Evolutionary conservation across 2,888 invertebrate genomes (phyloP).

Genomic region (Mamestra brassicae): DNA sequence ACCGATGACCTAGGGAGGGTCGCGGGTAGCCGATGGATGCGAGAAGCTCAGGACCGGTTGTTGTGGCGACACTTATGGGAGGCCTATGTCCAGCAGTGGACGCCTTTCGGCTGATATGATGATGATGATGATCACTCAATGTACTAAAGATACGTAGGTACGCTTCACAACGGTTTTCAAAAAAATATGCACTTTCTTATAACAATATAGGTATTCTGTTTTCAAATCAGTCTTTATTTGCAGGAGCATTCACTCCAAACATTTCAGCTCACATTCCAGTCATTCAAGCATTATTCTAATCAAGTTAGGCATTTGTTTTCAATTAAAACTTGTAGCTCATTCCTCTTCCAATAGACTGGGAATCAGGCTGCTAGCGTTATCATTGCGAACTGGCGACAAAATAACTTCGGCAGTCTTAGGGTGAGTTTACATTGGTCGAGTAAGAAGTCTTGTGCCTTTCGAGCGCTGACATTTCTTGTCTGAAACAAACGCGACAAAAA

Average conservation of each 20-base stretch:
- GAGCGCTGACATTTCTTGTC: neutral
- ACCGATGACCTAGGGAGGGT: too few species aligned
- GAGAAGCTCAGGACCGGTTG: too few species aligned
- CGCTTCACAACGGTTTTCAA: neutral
- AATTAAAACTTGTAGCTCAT: constrained; percentile 65
- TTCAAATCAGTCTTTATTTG: constrained; percentile 1
- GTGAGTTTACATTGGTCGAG: constrained; percentile 15
- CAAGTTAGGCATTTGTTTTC: constrained; percentile 64
- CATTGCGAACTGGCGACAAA: constrained; percentile 60
- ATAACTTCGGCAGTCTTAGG: constrained; percentile 62
- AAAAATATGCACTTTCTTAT: neutral
- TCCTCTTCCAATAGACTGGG: constrained; percentile 59
- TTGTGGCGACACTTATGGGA: too few species aligned
- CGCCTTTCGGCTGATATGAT: too few species aligned
- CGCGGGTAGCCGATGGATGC: too few species aligned
- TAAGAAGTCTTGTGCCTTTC: neutral
- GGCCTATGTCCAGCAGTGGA: too few species aligned
- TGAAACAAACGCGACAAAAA: too few species aligned
- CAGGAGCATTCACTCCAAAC: constrained; percentile 13
- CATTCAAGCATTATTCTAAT: constrained; percentile 52
- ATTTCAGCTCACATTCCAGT: constrained; percentile 28
- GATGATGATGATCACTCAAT: too few species aligned
- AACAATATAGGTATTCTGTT: neutral
- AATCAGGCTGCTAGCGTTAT: constrained; percentile 53
- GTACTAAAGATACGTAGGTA: too few species aligned